phyloP scores from a whole-genome alignment of 1,140 invertebrate species.

The Rhynchophorus ferrugineus region DNA sequence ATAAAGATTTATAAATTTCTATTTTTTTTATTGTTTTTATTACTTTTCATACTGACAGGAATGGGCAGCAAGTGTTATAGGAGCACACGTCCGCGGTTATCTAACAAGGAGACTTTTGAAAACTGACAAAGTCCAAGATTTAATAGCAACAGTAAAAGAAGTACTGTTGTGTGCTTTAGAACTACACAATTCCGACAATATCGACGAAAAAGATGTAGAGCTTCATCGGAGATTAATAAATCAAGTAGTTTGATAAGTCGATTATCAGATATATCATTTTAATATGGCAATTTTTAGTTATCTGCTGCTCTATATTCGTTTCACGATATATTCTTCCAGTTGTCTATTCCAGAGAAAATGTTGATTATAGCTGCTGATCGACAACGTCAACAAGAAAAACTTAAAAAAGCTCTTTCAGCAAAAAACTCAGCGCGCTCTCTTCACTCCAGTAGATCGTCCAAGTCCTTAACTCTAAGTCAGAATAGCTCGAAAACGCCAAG shows the following conservation, averaged over 20 bases:
- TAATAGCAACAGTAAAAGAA: conserved; percentile 75
- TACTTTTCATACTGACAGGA: conserved; percentile 39
- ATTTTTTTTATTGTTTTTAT: neutral
- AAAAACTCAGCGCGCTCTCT: conserved; percentile 2
- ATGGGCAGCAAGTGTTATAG: conserved; percentile 58
- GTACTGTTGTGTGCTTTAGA: conserved; percentile 67
- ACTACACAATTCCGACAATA: conserved; percentile 59
- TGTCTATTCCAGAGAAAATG: conserved; percentile 48
- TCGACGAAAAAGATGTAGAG: conserved; percentile 54
- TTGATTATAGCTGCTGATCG: conserved; percentile 47
- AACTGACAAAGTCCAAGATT: conserved; percentile 69
- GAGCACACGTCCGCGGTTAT: conserved; percentile 70
- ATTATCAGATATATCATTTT: no score
- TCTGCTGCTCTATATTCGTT: conserved; percentile 54
- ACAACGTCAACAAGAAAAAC: conserved; percentile 31
- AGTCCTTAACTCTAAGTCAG: conserved; percentile 2
- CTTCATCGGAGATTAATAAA: conserved; percentile 54
- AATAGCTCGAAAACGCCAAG: conserved; percentile 7
- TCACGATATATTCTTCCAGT: conserved; percentile 52
- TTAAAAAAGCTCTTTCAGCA: conserved; percentile 5
- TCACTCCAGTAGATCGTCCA: neutral
- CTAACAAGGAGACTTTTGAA: conserved; percentile 68
- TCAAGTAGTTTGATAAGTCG: conserved; percentile 52
- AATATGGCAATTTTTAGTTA: conserved; percentile 40
- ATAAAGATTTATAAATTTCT: neutral